Evolutionary conservation across 2,113 vertebrate genomes (phyloP).

Genomic region (Otocyon megalotis): DNA sequence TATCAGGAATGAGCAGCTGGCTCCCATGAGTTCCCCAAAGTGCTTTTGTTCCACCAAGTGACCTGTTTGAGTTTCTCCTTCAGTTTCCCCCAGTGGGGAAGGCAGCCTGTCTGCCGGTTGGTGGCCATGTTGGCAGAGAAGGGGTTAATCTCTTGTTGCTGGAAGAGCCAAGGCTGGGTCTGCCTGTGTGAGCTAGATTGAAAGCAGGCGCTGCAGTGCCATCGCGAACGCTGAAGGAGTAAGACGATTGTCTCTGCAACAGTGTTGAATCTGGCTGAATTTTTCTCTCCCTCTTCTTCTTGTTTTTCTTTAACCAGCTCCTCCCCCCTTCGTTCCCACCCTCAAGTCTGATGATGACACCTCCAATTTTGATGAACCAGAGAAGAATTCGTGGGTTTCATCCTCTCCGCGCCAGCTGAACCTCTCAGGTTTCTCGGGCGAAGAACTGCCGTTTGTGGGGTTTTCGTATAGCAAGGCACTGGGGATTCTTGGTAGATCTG

Average conservation of each 20-base stretch:
- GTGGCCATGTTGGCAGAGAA: constrained; percentile 90
- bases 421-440: constrained; percentile 90
- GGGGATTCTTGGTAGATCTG: constrained; percentile 88
- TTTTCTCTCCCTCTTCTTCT: constrained; percentile 87
- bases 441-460: constrained; percentile 94
- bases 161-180: constrained; percentile 90
- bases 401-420: constrained; percentile 93
- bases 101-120: constrained; percentile 85
- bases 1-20: constrained; percentile 41
- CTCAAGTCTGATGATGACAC: constrained; percentile 96
- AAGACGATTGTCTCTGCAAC: constrained; percentile 86
- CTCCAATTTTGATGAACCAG: constrained; percentile 95
- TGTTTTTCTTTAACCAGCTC: constrained; percentile 92
- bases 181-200: constrained; percentile 93
- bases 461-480: constrained; percentile 92
- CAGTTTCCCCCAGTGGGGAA: constrained; percentile 69
- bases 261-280: constrained; percentile 87
- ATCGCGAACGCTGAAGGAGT: constrained; percentile 87
- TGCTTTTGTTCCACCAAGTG: constrained; percentile 40
- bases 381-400: constrained; percentile 93
- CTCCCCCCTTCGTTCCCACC: constrained; percentile 95
- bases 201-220: constrained; percentile 92
- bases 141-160: constrained; percentile 92
- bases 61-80: constrained; percentile 72
- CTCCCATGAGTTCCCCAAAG: background rate